phyloP scores from a whole-genome alignment of 35 echinoderm and acorn worm genomes.

The Apostichopus californicus region DNA sequence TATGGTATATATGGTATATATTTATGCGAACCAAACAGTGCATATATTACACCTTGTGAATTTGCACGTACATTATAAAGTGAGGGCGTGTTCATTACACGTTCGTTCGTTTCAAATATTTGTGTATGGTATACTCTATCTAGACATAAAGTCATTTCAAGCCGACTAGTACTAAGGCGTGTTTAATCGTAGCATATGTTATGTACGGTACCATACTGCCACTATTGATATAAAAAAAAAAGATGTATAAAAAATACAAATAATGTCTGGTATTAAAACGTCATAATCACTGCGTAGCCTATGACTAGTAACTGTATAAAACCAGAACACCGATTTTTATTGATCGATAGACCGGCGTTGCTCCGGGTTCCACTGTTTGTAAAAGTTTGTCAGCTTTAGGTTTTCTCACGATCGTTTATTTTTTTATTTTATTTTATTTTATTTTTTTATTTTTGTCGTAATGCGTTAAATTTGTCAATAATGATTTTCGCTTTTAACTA shows the following conservation, averaged over 20 bases:
- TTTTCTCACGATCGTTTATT: background rate
- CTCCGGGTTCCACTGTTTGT: background rate
- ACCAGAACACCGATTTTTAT: background rate
- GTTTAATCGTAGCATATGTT: too few relatives aligned
- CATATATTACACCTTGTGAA: too few relatives aligned
- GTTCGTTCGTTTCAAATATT: too few relatives aligned
- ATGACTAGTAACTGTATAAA: background rate
- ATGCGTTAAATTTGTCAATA: slow-evolving; percentile 35
- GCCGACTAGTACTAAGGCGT: too few relatives aligned
- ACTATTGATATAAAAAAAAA: background rate
- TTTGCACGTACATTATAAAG: too few relatives aligned
- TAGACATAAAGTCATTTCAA: too few relatives aligned
- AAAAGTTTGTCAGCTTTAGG: slow-evolving; percentile 8
- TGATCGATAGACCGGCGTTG: background rate
- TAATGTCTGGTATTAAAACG: background rate
- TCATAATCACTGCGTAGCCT: background rate
- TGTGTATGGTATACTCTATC: too few relatives aligned
- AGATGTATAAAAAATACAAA: background rate
- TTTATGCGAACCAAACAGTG: too few relatives aligned
- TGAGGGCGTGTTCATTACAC: too few relatives aligned
- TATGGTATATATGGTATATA: too few relatives aligned
- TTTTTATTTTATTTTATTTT: too few relatives aligned
- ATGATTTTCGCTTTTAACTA: background rate
- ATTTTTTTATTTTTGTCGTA: background rate
- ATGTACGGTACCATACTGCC: too few relatives aligned